phyloP scores from a whole-genome alignment of 2,888 invertebrate species.

The Periphyllus acericola region DNA sequence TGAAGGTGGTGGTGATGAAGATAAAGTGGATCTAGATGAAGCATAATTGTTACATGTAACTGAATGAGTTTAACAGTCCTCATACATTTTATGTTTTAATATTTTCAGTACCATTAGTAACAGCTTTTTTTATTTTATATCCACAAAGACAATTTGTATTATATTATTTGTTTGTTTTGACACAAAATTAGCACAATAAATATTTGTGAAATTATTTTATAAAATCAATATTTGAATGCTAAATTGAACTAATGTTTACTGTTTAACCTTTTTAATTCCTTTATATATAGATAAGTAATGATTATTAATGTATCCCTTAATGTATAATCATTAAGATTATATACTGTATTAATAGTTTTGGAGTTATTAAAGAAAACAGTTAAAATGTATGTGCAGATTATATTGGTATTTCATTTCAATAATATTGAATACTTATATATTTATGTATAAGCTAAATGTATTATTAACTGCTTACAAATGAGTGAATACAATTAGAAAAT shows the following conservation, averaged over 20 bases:
- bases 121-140: constrained; percentile 45
- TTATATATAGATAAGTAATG: constrained; percentile 32
- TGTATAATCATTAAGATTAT: neutral
- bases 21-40: constrained; percentile 44
- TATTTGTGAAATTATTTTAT: constrained; percentile 33
- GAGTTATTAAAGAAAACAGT: neutral
- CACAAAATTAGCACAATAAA: constrained; percentile 35
- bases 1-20: constrained; percentile 39
- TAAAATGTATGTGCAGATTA: neutral
- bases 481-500: neutral
- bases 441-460: constrained; percentile 21
- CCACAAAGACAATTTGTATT: constrained; percentile 40
- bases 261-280: constrained; percentile 29
- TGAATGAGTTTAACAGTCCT: constrained; percentile 18
- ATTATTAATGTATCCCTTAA: neutral
- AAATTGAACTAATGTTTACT: constrained; percentile 18
- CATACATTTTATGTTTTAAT: constrained; percentile 31
- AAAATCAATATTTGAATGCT: neutral
- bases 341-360: neutral
- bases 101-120: constrained; percentile 31
- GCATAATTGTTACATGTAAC: constrained; percentile 34
- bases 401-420: neutral
- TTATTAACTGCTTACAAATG: constrained; percentile 1
- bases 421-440: neutral
- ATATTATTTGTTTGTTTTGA: constrained; percentile 45